Percentiles rank a stretch among this genome's conserved stretches.
phyloP scores from a whole-genome alignment of 2,113 vertebrate species.

The Macaca nemestrina region DNA sequence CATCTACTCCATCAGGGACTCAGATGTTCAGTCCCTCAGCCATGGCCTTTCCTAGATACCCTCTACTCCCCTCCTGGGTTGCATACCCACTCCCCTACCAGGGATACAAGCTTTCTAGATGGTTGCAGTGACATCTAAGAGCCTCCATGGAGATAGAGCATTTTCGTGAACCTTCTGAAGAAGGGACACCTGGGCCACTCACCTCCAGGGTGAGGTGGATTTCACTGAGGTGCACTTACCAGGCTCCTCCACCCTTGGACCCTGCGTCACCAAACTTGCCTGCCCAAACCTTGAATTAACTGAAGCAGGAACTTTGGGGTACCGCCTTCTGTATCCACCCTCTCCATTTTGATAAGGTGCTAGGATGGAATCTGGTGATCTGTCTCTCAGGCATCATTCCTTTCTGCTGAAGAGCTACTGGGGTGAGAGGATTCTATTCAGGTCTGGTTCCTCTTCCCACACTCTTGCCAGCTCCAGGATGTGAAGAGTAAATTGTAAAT shows the following conservation, averaged over 20 bases:
- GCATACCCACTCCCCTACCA: no score
- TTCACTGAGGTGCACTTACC: not conserved
- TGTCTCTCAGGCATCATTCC: not conserved
- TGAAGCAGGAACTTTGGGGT: not conserved
- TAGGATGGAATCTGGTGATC: not conserved
- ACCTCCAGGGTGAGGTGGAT: not conserved
- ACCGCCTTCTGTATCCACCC: not conserved
- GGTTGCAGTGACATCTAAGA: not conserved
- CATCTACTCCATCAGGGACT: not conserved
- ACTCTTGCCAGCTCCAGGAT: not conserved
- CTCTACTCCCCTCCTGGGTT: not conserved
- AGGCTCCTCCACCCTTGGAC: not conserved
- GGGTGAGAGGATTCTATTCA: not conserved
- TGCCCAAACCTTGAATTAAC: not conserved
- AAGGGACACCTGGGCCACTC: not conserved
- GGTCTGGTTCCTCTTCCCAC: not conserved
- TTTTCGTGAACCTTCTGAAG: not conserved
- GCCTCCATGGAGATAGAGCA: not conserved
- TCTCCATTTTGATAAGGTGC: not conserved
- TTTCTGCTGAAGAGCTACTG: not conserved
- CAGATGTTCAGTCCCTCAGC: not conserved
- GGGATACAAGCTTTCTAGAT: not conserved
- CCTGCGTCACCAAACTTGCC: not conserved
- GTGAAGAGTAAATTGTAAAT: not conserved
- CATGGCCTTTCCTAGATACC: not conserved